These are phyloP conservation scores for Lucifuga dentata DNA, from an alignment of 2,113 vertebrate genomes.

Conservation along the genomic window DNA sequence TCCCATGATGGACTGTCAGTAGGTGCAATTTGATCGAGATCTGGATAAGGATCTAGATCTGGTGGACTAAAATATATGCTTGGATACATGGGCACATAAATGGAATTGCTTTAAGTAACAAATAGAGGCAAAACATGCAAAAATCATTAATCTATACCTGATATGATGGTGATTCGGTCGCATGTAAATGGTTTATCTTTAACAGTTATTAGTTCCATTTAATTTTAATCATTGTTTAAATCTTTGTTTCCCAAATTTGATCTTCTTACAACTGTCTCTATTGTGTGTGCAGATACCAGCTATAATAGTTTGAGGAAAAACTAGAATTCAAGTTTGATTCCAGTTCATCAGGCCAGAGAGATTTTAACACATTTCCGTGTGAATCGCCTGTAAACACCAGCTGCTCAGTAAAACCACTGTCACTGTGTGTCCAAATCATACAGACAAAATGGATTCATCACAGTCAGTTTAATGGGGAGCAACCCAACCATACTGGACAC, in stretches of 20 bases:
- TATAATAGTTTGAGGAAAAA: constrained; percentile 20
- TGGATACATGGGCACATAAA: no score
- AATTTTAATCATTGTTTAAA: neutral
- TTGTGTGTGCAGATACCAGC: neutral
- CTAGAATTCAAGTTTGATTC: constrained; percentile 31
- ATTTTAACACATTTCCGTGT: constrained; percentile 60
- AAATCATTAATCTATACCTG: no score
- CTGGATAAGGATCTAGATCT: no score
- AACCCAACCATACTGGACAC: constrained; percentile 34
- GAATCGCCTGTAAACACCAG: constrained; percentile 67
- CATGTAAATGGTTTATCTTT: no score
- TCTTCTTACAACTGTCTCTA: neutral
- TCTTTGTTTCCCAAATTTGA: neutral
- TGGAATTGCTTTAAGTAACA: no score
- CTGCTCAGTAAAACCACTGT: constrained; percentile 65
- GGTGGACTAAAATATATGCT: no score
- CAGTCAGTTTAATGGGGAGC: constrained; percentile 51
- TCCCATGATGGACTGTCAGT: no score
- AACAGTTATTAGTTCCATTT: no score
- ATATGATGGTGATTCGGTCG: no score
- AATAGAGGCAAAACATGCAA: no score
- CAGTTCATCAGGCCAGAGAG: constrained; percentile 47
- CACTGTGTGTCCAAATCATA: constrained; percentile 52
- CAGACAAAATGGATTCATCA: constrained; percentile 69
- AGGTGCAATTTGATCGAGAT: no score